Percentiles rank a stretch among this genome's conserved stretches.
Conservation (phyloP, 2,888 invertebrate species). For the Netelia melanura region DNA sequence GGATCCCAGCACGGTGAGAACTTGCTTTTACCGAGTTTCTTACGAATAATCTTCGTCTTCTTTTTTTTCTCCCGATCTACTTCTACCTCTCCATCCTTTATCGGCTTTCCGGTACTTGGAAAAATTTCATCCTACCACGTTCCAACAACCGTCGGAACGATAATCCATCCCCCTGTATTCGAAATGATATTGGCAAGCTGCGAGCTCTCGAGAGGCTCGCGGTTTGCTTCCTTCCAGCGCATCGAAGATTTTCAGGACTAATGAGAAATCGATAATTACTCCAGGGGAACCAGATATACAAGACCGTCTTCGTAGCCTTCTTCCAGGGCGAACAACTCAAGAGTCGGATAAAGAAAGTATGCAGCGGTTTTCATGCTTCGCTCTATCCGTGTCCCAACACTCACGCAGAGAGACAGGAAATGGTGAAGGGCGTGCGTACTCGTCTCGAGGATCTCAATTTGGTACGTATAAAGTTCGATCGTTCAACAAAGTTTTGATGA, state of each 20-base stretch:
- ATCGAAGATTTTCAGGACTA: constrained; percentile 10
- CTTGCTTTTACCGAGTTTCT: constrained; percentile 21
- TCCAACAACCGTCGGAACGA: constrained; percentile 21
- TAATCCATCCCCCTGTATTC: constrained; percentile 9
- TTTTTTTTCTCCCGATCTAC: constrained; percentile 9
- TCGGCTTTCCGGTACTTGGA: neutral
- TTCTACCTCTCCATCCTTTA: neutral
- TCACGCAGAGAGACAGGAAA: constrained; percentile 93
- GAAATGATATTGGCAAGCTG: constrained; percentile 5
- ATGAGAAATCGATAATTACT: constrained; percentile 60
- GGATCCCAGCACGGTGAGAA: constrained; percentile 92
- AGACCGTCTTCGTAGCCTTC: constrained; percentile 95
- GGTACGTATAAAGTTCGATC: constrained; percentile 83
- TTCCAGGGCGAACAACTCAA: constrained; percentile 97
- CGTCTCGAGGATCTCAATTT: constrained; percentile 95
- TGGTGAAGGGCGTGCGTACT: constrained; percentile 95
- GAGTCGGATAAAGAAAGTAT: constrained; percentile 96
- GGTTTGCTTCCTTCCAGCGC: neutral
- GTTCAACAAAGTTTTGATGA: neutral
- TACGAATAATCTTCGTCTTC: constrained; percentile 8
- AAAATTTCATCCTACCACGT: neutral
- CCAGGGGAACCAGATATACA: constrained; percentile 94
- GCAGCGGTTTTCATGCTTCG: constrained; percentile 96
- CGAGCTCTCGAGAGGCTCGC: neutral
- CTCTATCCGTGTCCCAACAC: constrained; percentile 97